phyloP scores from a whole-genome alignment of 2,113 vertebrate genomes.

The Ictalurus punctatus region DNA sequence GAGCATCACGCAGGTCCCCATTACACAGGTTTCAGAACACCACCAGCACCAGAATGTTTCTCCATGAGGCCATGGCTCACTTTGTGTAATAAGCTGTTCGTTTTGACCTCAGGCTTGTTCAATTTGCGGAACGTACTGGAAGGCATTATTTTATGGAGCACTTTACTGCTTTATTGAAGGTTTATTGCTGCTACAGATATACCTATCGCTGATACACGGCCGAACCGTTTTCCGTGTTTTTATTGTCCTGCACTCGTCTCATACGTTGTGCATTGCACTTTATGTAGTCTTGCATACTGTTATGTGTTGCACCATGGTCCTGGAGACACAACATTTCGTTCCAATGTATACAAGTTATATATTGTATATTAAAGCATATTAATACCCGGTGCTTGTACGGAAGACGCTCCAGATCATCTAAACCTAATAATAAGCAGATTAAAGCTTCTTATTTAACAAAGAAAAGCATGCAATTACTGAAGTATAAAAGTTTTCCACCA shows the following conservation, averaged over 20 bases:
- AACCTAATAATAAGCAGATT: no score
- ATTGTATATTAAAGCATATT: no score
- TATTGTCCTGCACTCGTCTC: background rate
- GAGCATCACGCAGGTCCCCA: slow-evolving; percentile 61
- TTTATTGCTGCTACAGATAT: background rate
- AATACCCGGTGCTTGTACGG: no score
- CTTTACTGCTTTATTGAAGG: background rate
- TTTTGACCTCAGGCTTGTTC: slow-evolving; percentile 31
- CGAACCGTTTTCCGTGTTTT: background rate
- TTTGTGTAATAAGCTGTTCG: slow-evolving; percentile 41
- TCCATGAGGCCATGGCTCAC: slow-evolving; percentile 56
- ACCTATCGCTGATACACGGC: background rate
- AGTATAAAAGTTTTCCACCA: no score
- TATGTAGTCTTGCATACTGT: no score
- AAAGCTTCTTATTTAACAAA: no score
- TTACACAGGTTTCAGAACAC: slow-evolving; percentile 63
- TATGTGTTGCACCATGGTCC: no score
- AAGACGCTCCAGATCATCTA: no score
- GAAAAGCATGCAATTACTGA: no score
- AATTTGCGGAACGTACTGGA: slow-evolving; percentile 15
- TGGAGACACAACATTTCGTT: no score
- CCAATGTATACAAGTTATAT: no score
- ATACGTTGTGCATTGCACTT: no score
- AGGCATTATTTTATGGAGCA: background rate
- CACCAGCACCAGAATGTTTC: slow-evolving; percentile 29